Evolutionary conservation across 2,888 invertebrate species (phyloP).

Genomic region (Dusona sp.): DNA sequence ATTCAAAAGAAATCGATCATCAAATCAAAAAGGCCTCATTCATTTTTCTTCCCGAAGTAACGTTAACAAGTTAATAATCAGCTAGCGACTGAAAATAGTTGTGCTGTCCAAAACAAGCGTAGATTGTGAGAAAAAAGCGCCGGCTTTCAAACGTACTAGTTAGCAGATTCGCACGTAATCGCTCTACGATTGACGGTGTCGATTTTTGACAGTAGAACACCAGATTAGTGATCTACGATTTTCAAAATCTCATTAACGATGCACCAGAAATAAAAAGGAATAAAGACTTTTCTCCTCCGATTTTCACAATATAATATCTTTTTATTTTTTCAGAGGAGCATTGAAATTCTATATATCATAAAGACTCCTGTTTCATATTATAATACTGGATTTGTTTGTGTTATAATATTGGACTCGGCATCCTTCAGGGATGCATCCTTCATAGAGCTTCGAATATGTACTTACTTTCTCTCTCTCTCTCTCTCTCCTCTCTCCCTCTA

Average conservation of each 20-base stretch:
- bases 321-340: neutral
- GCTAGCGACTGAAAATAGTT: neutral
- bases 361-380: neutral
- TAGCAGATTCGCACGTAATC: no score
- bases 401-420: neutral
- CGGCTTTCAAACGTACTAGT: neutral
- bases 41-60: neutral
- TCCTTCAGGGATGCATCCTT: conserved; percentile 22
- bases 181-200: no score
- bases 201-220: no score
- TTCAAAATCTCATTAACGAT: neutral
- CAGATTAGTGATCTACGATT: no score
- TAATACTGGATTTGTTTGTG: neutral
- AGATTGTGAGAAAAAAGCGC: neutral
- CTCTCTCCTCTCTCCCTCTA: conserved; percentile 15
- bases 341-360: neutral
- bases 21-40: neutral
- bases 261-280: neutral
- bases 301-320: neutral
- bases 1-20: no score
- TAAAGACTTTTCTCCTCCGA: neutral
- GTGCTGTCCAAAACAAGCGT: neutral
- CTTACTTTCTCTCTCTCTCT: conserved; percentile 11
- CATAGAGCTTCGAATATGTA: neutral
- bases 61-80: neutral